phyloP scores from a whole-genome alignment of 2,113 vertebrate species.

The Mus pahari region DNA sequence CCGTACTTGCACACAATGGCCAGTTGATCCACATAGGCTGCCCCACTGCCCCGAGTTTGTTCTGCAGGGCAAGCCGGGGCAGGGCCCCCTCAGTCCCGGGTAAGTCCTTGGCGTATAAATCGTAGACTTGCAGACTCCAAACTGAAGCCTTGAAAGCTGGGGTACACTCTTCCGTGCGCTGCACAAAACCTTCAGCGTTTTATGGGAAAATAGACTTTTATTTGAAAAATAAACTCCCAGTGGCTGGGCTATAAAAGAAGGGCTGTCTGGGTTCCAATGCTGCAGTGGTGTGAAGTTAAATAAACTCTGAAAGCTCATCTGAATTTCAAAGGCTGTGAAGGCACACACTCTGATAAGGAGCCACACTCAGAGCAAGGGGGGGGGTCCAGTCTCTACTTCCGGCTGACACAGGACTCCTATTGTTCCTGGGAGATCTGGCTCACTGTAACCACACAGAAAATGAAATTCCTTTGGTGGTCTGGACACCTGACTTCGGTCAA shows the following conservation, averaged over 20 bases:
- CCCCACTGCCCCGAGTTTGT: neutral
- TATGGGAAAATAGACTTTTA: constrained; percentile 62
- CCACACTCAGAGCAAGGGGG: fast-evolving
- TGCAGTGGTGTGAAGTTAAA: neutral
- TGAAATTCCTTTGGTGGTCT: neutral
- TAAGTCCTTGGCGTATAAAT: constrained; percentile 4
- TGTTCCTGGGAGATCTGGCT: fast-evolving
- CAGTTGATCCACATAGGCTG: neutral
- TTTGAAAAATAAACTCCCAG: constrained; percentile 67
- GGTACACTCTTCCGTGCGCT: constrained; percentile 5
- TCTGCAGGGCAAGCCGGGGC: neutral
- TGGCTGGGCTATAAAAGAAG: constrained; percentile 47
- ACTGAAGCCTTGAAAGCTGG: constrained; percentile 15
- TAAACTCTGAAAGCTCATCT: neutral
- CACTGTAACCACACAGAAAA: neutral
- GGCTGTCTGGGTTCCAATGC: neutral
- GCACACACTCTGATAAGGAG: neutral
- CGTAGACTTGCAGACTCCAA: constrained; percentile 6
- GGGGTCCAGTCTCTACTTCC: neutral
- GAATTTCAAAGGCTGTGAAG: neutral
- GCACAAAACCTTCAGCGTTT: constrained; percentile 28
- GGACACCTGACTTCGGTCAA: fast-evolving
- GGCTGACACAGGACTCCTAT: fast-evolving
- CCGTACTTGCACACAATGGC: neutral
- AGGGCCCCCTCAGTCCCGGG: neutral